These are phyloP conservation scores for Ceriagrion tenellum DNA, from an alignment of 2,888 invertebrate genomes.

Conservation along the genomic window DNA sequence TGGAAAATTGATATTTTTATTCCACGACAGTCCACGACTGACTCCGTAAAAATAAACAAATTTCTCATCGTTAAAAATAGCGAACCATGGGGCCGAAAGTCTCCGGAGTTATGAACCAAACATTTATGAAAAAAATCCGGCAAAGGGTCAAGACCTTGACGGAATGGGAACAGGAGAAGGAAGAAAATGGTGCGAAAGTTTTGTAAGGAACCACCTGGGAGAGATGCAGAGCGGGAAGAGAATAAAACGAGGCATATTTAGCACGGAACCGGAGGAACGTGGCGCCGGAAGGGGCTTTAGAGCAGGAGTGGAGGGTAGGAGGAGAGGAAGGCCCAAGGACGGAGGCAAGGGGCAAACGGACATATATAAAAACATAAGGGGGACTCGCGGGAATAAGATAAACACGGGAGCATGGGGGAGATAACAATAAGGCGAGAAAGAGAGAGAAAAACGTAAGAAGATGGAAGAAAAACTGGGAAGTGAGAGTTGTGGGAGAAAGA, in stretches of 20 bases:
- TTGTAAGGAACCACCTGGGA: neutral
- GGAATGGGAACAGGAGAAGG: too few species aligned
- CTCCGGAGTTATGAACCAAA: neutral
- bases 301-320: neutral
- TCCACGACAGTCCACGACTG: too few species aligned
- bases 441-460: neutral
- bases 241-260: slow-evolving; percentile 35
- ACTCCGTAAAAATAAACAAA: too few species aligned
- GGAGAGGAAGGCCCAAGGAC: neutral
- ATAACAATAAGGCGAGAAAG: slow-evolving; percentile 11
- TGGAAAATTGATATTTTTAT: too few species aligned
- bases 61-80: too few species aligned
- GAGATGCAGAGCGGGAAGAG: neutral
- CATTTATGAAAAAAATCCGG: neutral
- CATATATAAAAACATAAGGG: neutral
- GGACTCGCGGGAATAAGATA: neutral
- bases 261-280: neutral
- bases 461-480: neutral
- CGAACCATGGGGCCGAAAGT: neutral
- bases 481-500: neutral
- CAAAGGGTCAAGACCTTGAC: neutral
- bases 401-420: slow-evolving; percentile 10
- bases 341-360: neutral
- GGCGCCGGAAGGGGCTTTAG: neutral
- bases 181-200: neutral